These are phyloP conservation scores for Habropoda laboriosa DNA, from an alignment of 1,140 invertebrate species.

Conservation along the genomic window DNA sequence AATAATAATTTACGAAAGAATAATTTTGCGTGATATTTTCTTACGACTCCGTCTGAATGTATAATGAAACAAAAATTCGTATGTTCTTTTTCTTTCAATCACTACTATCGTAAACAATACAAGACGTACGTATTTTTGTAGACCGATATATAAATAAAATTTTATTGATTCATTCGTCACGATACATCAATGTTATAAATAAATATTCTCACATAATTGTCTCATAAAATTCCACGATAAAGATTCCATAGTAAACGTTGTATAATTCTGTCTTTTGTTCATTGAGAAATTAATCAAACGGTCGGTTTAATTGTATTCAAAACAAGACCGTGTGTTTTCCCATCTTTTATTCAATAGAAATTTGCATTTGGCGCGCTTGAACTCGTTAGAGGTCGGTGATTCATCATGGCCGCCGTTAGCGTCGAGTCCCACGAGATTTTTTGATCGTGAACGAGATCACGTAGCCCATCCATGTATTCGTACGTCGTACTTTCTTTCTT, in stretches of 20 bases:
- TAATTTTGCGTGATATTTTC: neutral
- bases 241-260: neutral
- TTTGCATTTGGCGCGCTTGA: constrained; percentile 11
- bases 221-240: neutral
- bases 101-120: neutral
- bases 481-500: neutral
- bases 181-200: neutral
- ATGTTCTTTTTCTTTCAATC: neutral
- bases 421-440: neutral
- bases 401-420: neutral
- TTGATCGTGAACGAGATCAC: neutral
- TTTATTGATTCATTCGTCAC: neutral
- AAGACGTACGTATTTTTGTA: neutral
- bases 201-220: neutral
- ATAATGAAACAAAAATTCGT: neutral
- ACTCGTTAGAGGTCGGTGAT: neutral
- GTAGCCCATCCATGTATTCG: neutral
- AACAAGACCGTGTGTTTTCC: neutral
- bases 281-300: neutral
- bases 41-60: neutral
- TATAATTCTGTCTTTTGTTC: neutral
- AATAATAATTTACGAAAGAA: neutral
- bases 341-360: constrained; percentile 26
- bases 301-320: neutral
- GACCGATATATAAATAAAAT: neutral